These are phyloP conservation scores for Enteromius radiatus DNA, from an alignment of 2,797 vertebrate genomes.

Conservation along the genomic window DNA sequence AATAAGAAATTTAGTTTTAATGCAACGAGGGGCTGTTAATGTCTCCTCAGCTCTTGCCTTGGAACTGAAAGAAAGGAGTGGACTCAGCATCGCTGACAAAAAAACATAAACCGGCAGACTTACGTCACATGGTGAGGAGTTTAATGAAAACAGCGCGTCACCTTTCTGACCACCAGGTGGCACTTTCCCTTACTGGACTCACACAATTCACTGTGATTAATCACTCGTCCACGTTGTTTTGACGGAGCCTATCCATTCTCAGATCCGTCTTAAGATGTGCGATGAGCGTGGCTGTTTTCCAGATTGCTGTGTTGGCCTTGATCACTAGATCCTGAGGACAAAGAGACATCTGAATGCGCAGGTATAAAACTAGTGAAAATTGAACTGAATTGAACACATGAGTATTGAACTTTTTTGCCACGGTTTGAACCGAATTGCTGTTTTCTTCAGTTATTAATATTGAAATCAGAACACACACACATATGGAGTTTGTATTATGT, in stretches of 20 bases:
- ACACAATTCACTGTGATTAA: constrained; percentile 9
- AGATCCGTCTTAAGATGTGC: constrained; percentile 16
- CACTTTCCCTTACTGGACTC: constrained; percentile 24
- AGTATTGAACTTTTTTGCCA: constrained; percentile 10
- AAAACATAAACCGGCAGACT: constrained; percentile 39
- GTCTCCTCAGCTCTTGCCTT: constrained; percentile 5
- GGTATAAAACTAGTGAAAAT: constrained; percentile 7
- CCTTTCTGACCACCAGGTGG: constrained; percentile 53
- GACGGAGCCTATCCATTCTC: constrained; percentile 35
- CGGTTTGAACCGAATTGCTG: not conserved
- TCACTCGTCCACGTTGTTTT: constrained; percentile 18
- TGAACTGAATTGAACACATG: too few species aligned
- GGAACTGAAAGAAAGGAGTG: constrained; percentile 39
- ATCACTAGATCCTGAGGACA: constrained; percentile 7
- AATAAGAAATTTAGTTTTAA: constrained; percentile 2
- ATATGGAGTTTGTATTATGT: not conserved
- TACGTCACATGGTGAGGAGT: constrained; percentile 55
- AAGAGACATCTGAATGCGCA: not conserved
- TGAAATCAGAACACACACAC: not conserved
- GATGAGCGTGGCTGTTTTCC: constrained; percentile 19
- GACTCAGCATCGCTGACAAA: constrained; percentile 46
- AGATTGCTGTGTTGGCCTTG: constrained; percentile 1
- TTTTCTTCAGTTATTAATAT: not conserved
- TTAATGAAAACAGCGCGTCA: constrained; percentile 32
- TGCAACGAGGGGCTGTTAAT: constrained; percentile 8